Evolutionary conservation across 2,888 invertebrate species (phyloP), one percentile per base, ranked within the genome.

Genomic region (Frankliniella intonsa): DNA sequence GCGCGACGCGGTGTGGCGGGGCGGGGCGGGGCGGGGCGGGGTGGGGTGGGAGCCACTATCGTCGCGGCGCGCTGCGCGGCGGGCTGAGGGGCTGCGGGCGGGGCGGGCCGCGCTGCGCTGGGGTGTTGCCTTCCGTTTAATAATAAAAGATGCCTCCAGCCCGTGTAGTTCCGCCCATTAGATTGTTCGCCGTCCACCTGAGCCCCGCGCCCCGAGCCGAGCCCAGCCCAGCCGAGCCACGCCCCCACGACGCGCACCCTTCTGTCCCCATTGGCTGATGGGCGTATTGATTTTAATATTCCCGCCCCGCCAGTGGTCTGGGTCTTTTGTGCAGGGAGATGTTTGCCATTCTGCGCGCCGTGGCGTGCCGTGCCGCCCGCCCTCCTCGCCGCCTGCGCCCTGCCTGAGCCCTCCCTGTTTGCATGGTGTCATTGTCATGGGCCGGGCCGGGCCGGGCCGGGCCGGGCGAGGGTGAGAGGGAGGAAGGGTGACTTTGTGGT

Each of bases 211-310:
- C 55, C 14, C 14, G 55, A 10, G 55, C 55, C 10, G 51, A n/a
- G n/a, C n/a, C n/a, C 38, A 3, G 38, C 38, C 38, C 3, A 9
- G 69, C 25, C 22, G 10, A 8, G 22, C 69, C 69, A 22, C 69
- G 69, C 69, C n/a, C 69, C n/a, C 69, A 22, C 69, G 69, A 22
- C 69, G 9, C 69, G 69, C 69, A 38, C 38, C 38, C 38, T 38
- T 38, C 38, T 38, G 38, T 38, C 69, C 25, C 69, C 69, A 76
- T 76, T 76, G 69, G 69, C 69, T 22, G 69, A 76, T 76, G 69
- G 62, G 14, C 69, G 69, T 76, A 76, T 76, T 76, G 69, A 76
- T 76, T 76, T 76, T 76, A 76, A 76, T 76, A 76, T 62, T 62
- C 62, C 62, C 62, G 19, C 55, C 55, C 62, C 62, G 62, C 19